phyloP scores from a whole-genome alignment of 2,888 invertebrate genomes.

The Orchesellides sinensis region DNA sequence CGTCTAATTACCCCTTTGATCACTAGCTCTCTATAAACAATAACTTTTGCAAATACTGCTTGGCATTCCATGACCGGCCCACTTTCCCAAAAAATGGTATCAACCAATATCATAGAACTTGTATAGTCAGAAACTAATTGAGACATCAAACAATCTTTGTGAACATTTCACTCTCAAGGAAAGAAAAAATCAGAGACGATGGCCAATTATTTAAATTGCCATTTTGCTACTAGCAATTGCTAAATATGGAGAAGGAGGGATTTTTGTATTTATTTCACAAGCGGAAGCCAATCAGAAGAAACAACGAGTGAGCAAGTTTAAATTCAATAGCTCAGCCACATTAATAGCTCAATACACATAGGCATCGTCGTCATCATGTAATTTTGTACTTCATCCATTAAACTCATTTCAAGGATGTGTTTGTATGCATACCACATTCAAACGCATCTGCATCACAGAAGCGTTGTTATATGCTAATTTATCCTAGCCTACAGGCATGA shows the following conservation, averaged over 20 bases:
- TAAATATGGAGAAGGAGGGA: conserved; percentile 51
- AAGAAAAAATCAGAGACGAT: conserved; percentile 37
- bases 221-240: conserved; percentile 55
- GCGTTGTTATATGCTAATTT: conserved; percentile 44
- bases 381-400: conserved; percentile 21
- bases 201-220: conserved; percentile 51
- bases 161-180: conserved; percentile 2
- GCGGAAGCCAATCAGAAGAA: conserved; percentile 55
- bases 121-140: conserved; percentile 24
- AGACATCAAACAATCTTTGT: conserved; percentile 28
- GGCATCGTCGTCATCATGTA: background rate
- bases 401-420: conserved; percentile 37
- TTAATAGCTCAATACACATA: conserved; percentile 3
- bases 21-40: conserved; percentile 10
- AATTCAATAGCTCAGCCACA: background rate
- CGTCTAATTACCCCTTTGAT: conserved; percentile 27
- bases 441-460: background rate
- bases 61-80: conserved; percentile 19
- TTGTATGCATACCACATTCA: too few relatives aligned
- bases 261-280: conserved; percentile 24
- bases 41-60: conserved; percentile 1
- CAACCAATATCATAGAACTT: conserved; percentile 1
- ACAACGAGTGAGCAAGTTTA: conserved; percentile 13
- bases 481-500: conserved; percentile 47
- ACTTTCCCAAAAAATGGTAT: conserved; percentile 4